Base-by-base conservation (phyloP, 2,113 vertebrate genomes). In the Oncorhynchus mykiss region DNA sequence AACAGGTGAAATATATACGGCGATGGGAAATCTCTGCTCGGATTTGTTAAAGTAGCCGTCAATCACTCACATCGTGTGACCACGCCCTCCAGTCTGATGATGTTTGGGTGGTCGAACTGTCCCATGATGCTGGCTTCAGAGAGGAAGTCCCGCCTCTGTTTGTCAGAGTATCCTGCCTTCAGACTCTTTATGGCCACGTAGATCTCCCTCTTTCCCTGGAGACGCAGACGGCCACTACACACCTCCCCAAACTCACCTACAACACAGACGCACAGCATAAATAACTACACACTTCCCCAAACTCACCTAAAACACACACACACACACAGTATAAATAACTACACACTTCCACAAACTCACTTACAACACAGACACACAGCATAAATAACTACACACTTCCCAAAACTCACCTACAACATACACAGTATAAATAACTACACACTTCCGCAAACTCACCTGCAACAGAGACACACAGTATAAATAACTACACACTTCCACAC, bases 61-160 rank as follows among this genome's bases (percentile, higher is more conserved):
- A 45, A 45, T 45, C 25, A 89, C 92, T 92, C 82, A 93, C 93
- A 93, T 93, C 85, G 92, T 0, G 93, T 93, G 64, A 93, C 93
- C 13, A 93, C 93, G 0, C 93, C 93, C 81, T 93, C 93, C 88
- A 93, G 78, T 65, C 93, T 84, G 88, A 93, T 93, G 85, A 93
- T 93, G 85, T 93, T 93, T 0, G 91, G 91, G 12, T 93, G 93
- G 80, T 93, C 93, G 22, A 93, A 93, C 86, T 93, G 93, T 60
- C 93, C 93, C 93, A 93, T 93, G 88, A 93, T 93, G 85, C 91
- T 92, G 4, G 93, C 93, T 78, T 93, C 92, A 4, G 92, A 92
- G 77, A 93, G 86, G 80, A 93, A 93, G 89, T 93, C 93, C 80
- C 90, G 77, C 85, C 93, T 91, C 86, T 93, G 93, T 69, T 93